Percentiles rank a stretch among this genome's conserved stretches.
Conservation (phyloP, 2,888 invertebrate genomes). For the Drosophila anomalata region DNA sequence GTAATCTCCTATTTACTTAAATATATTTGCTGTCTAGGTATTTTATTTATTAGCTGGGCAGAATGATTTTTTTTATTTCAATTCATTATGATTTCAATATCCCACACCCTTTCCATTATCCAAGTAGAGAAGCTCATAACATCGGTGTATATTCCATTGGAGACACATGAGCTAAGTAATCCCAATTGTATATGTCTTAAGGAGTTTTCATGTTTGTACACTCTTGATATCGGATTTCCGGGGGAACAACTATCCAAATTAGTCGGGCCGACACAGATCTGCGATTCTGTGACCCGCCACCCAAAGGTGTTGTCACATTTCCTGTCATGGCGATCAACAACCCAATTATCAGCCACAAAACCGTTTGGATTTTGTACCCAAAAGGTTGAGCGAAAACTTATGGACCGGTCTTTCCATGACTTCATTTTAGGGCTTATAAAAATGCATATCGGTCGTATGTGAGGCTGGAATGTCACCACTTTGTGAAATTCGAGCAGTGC, state of each 20-base stretch:
- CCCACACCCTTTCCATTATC: background rate
- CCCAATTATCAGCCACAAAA: background rate
- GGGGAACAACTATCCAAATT: background rate
- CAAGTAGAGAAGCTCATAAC: background rate
- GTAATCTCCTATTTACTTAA: background rate
- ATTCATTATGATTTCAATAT: background rate
- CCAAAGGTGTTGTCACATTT: background rate
- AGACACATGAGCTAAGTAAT: background rate
- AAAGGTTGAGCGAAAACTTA: background rate
- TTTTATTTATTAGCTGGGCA: background rate
- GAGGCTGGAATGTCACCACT: background rate
- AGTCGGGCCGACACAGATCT: background rate
- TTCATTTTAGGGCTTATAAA: conserved; percentile 25
- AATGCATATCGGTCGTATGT: conserved; percentile 13
- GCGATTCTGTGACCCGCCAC: background rate
- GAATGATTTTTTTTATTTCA: background rate
- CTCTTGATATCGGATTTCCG: background rate
- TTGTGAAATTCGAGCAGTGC: background rate
- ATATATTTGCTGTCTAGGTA: background rate
- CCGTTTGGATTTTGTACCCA: background rate
- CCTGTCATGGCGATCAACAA: background rate
- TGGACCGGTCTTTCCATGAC: background rate
- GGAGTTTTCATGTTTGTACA: background rate
- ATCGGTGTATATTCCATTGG: background rate
- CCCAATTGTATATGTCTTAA: background rate